Evolutionary conservation across 2,888 invertebrate species (phyloP).

Genomic region (Amiota mariae): DNA sequence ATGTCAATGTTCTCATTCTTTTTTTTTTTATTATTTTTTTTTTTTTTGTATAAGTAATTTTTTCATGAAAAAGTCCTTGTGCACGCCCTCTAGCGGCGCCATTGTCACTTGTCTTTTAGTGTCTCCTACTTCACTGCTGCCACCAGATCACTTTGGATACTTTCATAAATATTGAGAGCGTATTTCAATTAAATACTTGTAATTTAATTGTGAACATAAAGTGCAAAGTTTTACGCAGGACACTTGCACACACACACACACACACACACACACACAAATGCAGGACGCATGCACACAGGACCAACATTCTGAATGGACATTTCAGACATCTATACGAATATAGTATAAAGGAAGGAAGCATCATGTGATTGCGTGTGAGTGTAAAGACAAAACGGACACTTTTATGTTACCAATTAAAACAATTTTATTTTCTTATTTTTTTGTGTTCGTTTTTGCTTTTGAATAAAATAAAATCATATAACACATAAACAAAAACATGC

Average conservation of each 20-base stretch:
- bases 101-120: not conserved
- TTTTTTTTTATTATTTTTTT: too few species aligned
- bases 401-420: slow-evolving; percentile 20
- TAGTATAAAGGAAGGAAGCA: not conserved
- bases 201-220: slow-evolving; percentile 36
- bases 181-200: slow-evolving; percentile 32
- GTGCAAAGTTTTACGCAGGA: slow-evolving; percentile 3
- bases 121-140: not conserved
- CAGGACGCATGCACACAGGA: not conserved
- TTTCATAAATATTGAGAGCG: slow-evolving; percentile 27
- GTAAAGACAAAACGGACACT: slow-evolving; percentile 3
- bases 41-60: not conserved
- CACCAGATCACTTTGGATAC: slow-evolving; percentile 3
- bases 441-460: not conserved
- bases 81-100: not conserved
- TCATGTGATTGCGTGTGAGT: not conserved
- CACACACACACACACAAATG: not conserved
- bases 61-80: slow-evolving; percentile 15
- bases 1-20: too few species aligned
- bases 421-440: not conserved
- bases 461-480: too few species aligned
- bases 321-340: not conserved
- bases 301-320: not conserved
- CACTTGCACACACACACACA: not conserved
- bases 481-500: too few species aligned